Conservation (phyloP, 2,113 vertebrate species). For the Cromileptes altivelis region DNA sequence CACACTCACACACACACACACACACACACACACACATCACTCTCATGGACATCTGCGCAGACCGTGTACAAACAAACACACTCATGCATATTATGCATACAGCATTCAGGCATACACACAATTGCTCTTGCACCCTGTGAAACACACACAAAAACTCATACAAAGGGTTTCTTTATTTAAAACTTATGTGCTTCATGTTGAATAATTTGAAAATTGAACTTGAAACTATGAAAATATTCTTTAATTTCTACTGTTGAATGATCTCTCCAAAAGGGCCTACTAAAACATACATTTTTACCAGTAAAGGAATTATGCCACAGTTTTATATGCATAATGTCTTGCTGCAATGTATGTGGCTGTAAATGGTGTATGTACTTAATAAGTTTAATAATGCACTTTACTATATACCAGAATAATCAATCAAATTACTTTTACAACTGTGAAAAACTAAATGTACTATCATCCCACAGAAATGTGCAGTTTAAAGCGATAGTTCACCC, state of each 20-base stretch:
- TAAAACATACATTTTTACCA: neutral
- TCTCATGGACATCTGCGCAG: slow-evolving; percentile 43
- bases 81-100: slow-evolving; percentile 34
- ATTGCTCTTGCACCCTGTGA: slow-evolving; percentile 22
- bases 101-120: slow-evolving; percentile 22
- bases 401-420: neutral
- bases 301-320: neutral
- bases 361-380: neutral
- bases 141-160: slow-evolving; percentile 1
- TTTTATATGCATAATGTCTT: neutral
- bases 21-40: slow-evolving; percentile 38
- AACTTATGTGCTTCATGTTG: slow-evolving; percentile 14
- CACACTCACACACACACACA: slow-evolving; percentile 22
- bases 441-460: neutral
- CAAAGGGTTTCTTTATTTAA: slow-evolving; percentile 9
- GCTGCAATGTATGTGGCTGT: neutral
- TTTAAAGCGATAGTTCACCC: too few species aligned
- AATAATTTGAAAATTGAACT: neutral
- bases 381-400: neutral
- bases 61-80: slow-evolving; percentile 56
- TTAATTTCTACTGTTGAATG: slow-evolving; percentile 6
- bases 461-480: too few species aligned
- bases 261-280: neutral
- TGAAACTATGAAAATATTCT: neutral
- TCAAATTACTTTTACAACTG: neutral